Percentiles rank a stretch among this genome's conserved stretches.
Evolutionary conservation across 2,113 vertebrate species (phyloP).

Genomic region (Upupa epops): DNA sequence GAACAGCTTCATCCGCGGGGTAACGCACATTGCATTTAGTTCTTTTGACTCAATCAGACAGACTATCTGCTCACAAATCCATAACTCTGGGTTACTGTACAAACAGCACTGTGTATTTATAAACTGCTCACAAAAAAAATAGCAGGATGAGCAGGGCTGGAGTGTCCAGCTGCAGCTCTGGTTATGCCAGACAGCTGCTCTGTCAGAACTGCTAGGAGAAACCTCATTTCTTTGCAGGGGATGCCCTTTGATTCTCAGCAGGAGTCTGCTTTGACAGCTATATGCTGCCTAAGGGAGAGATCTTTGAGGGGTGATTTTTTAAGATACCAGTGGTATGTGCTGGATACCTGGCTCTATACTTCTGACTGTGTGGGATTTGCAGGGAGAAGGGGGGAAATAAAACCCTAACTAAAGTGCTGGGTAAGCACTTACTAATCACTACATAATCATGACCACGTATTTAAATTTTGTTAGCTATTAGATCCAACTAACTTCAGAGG

Average conservation of each 20-base stretch:
- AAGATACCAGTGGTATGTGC: neutral
- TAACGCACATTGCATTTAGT: neutral
- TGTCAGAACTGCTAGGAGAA: neutral
- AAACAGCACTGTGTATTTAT: neutral
- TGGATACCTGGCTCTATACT: neutral
- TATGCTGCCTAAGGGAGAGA: neutral
- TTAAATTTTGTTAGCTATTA: neutral
- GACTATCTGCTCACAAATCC: neutral
- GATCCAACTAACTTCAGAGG: neutral
- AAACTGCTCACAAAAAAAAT: neutral
- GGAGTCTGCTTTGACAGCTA: conserved; percentile 23
- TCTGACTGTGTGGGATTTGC: neutral
- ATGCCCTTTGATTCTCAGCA: neutral
- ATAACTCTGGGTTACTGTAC: neutral
- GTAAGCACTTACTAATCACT: neutral
- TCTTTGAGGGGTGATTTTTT: neutral
- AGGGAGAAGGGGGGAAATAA: neutral
- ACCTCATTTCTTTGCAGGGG: neutral
- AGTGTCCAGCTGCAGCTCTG: conserved; percentile 21
- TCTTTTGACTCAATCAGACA: neutral
- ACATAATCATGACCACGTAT: neutral
- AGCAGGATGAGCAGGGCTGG: neutral
- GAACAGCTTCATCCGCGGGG: neutral
- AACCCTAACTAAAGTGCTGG: neutral
- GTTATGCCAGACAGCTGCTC: conserved; percentile 24